Percentiles rank a stretch among this genome's conserved stretches.
Conservation (phyloP, 2,888 invertebrate genomes). For the Rhopalosiphum nymphaeae region DNA sequence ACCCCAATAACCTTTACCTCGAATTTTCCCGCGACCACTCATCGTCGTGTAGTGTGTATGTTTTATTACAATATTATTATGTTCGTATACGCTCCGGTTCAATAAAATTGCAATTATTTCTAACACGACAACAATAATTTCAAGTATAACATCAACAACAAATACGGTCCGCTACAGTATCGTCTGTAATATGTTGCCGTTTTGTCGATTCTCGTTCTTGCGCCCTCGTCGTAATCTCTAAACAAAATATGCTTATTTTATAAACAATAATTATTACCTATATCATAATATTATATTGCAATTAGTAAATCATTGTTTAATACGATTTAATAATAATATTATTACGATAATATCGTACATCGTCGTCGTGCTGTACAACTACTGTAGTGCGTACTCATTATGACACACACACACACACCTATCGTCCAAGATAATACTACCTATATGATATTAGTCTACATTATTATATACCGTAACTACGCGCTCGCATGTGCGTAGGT, state of each 20-base stretch:
- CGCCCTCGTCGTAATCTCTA: background rate
- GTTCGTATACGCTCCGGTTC: background rate
- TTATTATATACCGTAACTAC: background rate
- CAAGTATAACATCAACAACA: background rate
- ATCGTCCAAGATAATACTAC: background rate
- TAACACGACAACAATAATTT: background rate
- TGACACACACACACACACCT: background rate
- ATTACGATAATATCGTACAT: background rate
- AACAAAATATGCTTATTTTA: background rate
- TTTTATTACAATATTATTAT: background rate
- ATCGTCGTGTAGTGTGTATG: no score
- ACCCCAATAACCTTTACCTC: slow-evolving; percentile 41
- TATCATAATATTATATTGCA: background rate
- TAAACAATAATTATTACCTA: background rate
- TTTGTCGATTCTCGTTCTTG: background rate
- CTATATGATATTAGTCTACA: background rate
- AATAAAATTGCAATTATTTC: background rate
- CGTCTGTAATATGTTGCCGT: background rate
- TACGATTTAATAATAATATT: background rate
- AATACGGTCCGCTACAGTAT: background rate
- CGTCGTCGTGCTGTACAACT: background rate
- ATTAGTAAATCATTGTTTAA: background rate
- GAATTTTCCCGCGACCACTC: background rate
- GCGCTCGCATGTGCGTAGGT: background rate
- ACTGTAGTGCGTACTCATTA: background rate